Evolutionary conservation across 2,888 invertebrate genomes (phyloP).

Genomic region (Tholera decimalis): DNA sequence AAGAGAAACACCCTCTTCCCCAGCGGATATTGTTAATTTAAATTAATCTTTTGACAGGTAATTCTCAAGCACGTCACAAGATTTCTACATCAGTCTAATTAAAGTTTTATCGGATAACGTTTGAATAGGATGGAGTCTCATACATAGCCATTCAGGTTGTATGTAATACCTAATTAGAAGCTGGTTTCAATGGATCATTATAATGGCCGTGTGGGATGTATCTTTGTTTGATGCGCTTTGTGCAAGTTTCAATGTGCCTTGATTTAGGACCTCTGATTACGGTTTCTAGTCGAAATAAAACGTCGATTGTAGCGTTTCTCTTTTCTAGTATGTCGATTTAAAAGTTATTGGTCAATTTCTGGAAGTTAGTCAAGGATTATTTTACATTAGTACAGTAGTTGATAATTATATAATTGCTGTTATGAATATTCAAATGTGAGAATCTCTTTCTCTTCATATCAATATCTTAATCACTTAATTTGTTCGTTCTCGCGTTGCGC

Average conservation of each 20-base stretch:
- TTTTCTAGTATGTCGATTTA: slow-evolving; percentile 24
- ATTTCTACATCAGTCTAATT: slow-evolving; percentile 78
- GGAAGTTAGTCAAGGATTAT: background rate
- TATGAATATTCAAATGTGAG: slow-evolving; percentile 34
- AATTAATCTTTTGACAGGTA: slow-evolving; percentile 70
- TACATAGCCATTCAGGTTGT: slow-evolving; percentile 76
- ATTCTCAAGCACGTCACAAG: slow-evolving; percentile 67
- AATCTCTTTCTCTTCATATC: slow-evolving; percentile 12
- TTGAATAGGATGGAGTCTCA: slow-evolving; percentile 84
- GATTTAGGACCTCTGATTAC: slow-evolving; percentile 50
- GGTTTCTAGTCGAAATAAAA: slow-evolving; percentile 28
- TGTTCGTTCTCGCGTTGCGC: background rate
- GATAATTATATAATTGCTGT: slow-evolving; percentile 24
- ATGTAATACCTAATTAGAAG: slow-evolving; percentile 83
- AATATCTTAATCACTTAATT: slow-evolving; percentile 29
- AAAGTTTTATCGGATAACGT: slow-evolving; percentile 81
- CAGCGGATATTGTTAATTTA: slow-evolving; percentile 60
- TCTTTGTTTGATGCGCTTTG: slow-evolving; percentile 65
- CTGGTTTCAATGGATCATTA: slow-evolving; percentile 84
- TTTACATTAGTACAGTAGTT: slow-evolving; percentile 31
- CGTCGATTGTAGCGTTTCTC: slow-evolving; percentile 37
- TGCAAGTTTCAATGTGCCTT: slow-evolving; percentile 59
- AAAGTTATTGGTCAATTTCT: slow-evolving; percentile 20
- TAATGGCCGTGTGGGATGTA: slow-evolving; percentile 76
- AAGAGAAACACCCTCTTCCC: slow-evolving; percentile 43